A percentile compares a stretch with the other conserved stretches of the same genome.
Evolutionary conservation across 2,797 vertebrate genomes (phyloP).

Genomic region (Cossypha heuglini): DNA sequence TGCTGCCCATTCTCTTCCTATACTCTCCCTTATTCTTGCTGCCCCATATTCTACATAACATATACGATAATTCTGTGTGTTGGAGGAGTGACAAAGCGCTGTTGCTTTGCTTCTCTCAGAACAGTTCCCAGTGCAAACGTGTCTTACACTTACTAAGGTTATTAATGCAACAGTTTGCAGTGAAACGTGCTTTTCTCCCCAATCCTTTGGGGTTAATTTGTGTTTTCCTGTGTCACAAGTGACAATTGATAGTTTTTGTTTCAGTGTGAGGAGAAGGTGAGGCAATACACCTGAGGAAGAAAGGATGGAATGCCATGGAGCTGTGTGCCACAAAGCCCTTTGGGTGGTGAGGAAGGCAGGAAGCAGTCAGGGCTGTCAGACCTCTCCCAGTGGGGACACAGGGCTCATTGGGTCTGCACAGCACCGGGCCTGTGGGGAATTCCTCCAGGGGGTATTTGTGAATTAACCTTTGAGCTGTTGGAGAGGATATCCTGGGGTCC

Average conservation of each 20-base stretch:
- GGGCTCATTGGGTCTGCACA: not conserved
- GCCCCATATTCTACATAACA: not conserved
- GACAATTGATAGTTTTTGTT: not conserved
- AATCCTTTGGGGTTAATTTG: not conserved
- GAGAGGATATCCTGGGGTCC: not conserved
- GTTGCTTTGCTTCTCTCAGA: not conserved
- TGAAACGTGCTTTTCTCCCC: not conserved
- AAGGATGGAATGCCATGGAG: not conserved
- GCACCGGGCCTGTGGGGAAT: not conserved
- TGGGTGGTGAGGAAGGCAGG: fast-evolving
- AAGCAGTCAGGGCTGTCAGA: not conserved
- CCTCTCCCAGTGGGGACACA: fast-evolving
- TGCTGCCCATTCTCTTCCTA: not conserved
- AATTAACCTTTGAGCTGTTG: not conserved
- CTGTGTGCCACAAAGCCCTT: not conserved
- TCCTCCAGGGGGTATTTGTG: fast-evolving
- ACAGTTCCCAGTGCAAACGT: not conserved
- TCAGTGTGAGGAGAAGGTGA: not conserved
- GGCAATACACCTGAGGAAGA: not conserved
- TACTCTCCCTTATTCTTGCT: not conserved
- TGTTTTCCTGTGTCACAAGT: not conserved
- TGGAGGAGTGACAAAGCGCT: not conserved
- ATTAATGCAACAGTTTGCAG: not conserved
- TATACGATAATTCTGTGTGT: not conserved
- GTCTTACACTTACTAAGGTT: not conserved